Base-by-base conservation (phyloP, 2,888 invertebrate genomes). In the Sclerodermus sp. region DNA sequence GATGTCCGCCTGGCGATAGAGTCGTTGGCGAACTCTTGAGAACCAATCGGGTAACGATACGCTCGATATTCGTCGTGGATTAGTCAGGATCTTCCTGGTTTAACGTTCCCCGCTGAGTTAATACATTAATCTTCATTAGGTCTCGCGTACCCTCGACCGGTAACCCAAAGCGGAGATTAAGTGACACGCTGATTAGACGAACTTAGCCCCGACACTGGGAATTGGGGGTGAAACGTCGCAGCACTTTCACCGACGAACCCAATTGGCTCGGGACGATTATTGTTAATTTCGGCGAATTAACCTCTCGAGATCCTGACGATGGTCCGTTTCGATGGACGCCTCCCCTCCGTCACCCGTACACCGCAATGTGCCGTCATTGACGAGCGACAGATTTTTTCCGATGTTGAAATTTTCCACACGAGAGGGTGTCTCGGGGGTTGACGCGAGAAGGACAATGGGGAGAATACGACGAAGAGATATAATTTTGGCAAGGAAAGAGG, bases 161-260 rank as follows among this genome's bases (percentile, higher is more conserved):
- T 14, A 39, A 37, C 46, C 40, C 50, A 57, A 53, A n/a, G n/a
- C 39, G 31, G 44, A 57, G 53, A 57, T 56, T 56, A 57, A 57
- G 53, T 44, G 49, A 40, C 29, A 18, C 23, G 17, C 30, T 42
- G 52, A 49, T 55, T 55, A 47, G 49, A 42, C 44, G 41, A 40
- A 44, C 52, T 52, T 44, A 43, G 17, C 39, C 15, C 44, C 16
- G 40, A 39, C 42, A 29, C 42, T 39, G 45, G 38, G 45, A 52
- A 48, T 55, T 42, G 42, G 12, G 8, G 4, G n/a, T 34, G n/a
- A 4, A 6, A 34, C 34, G 14, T 6, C 14, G 3, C 12, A 34
- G 31, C 12, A 9, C 31, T 12, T 31, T 31, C 31, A 31, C 31
- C 8, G 12, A n/a, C n/a, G n/a, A n/a, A n/a, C n/a, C n/a, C n/a